Percentiles rank a stretch among this genome's conserved stretches.
phyloP scores from a whole-genome alignment of 2,113 vertebrate genomes.

The Mormyrus iriodes region DNA sequence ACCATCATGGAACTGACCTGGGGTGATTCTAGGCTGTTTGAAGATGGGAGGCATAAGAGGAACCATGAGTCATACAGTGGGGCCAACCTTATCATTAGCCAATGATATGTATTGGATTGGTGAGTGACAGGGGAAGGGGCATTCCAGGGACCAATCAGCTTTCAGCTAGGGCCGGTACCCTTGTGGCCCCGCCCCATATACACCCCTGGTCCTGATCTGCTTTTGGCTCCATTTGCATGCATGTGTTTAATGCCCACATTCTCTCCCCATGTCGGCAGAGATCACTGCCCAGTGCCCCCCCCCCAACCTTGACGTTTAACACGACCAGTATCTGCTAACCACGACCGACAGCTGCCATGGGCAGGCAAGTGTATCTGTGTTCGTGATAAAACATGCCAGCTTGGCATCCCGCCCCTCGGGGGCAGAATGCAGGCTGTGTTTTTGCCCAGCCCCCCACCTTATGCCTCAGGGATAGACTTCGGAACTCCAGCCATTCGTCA shows the following conservation, averaged over 20 bases:
- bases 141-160: neutral
- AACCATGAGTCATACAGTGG: neutral
- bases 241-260: neutral
- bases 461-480: neutral
- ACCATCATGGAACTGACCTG: neutral
- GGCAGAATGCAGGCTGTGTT: neutral
- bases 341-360: no score
- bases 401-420: neutral
- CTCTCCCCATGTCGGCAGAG: conserved; percentile 25
- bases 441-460: neutral
- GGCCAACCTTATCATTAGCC: neutral
- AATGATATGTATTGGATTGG: neutral
- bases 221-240: neutral
- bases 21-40: neutral
- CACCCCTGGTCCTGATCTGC: neutral
- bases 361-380: neutral
- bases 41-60: neutral
- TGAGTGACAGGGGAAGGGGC: neutral
- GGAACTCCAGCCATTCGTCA: neutral
- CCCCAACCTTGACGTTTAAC: neutral
- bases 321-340: neutral
- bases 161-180: neutral
- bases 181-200: neutral
- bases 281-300: neutral
- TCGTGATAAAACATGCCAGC: neutral